Evolutionary conservation across 92 coral and sea anemone species (phyloP).

Genomic region (Phenganax stokvisi): DNA sequence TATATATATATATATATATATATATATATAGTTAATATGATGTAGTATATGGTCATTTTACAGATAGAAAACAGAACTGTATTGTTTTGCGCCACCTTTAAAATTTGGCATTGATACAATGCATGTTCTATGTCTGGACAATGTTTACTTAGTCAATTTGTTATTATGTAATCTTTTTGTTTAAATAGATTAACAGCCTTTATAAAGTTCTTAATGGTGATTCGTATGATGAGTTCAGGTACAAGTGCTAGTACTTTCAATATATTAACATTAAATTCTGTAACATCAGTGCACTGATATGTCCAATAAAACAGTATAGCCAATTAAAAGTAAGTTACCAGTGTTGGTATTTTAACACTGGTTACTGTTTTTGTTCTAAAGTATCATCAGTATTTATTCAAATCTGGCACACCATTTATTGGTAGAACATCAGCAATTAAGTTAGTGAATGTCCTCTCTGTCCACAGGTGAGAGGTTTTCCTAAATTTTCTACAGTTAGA

Average conservation of each 20-base stretch:
- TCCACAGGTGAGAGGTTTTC: not conserved
- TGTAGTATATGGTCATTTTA: too few relatives aligned
- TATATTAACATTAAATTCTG: not conserved
- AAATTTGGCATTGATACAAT: not conserved
- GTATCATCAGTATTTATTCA: not conserved
- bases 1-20: too few relatives aligned
- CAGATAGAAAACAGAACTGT: too few relatives aligned
- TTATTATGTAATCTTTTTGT: not conserved
- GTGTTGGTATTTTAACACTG: too few relatives aligned
- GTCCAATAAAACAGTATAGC: too few relatives aligned
- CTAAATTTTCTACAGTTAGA: too few relatives aligned
- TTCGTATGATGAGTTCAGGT: constrained; percentile 23
- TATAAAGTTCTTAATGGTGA: not conserved
- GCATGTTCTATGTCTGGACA: not conserved
- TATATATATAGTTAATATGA: too few relatives aligned
- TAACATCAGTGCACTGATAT: too few relatives aligned
- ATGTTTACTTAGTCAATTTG: not conserved
- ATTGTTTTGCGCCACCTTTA: too few relatives aligned
- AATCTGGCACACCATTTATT: not conserved
- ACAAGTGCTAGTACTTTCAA: not conserved
- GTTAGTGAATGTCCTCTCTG: not conserved
- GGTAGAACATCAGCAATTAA: not conserved
- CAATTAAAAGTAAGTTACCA: too few relatives aligned
- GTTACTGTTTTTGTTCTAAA: too few relatives aligned
- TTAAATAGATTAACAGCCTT: constrained; percentile 17